Conservation (phyloP, 2,113 vertebrate genomes). For the Penelope pileata region DNA sequence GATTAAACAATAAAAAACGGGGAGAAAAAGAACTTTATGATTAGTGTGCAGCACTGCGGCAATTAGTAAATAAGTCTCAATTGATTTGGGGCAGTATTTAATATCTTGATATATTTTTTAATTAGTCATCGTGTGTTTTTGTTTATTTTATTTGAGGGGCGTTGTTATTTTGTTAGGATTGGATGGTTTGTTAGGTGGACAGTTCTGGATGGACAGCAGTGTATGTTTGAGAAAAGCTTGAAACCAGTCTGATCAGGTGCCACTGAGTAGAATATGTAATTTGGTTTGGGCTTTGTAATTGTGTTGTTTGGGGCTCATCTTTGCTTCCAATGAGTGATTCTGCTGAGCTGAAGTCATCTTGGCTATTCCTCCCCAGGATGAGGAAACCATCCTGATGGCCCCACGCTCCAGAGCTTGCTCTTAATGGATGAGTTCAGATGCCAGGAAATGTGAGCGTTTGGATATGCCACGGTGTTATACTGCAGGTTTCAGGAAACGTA, state of each 20-base stretch:
- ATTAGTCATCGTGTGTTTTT: neutral
- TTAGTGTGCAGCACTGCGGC: neutral
- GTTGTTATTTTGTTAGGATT: neutral
- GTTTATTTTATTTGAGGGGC: neutral
- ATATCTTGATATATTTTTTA: neutral
- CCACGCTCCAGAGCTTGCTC: accelerated
- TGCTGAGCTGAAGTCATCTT: conserved; percentile 12
- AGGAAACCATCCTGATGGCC: neutral
- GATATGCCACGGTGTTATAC: neutral
- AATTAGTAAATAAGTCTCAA: neutral
- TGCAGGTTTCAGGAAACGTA: neutral
- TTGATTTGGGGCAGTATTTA: neutral
- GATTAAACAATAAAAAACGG: neutral
- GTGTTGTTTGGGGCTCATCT: neutral
- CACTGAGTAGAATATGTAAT: neutral
- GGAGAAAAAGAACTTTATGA: neutral
- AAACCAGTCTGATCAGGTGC: neutral
- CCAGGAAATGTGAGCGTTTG: neutral
- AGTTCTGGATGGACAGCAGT: neutral
- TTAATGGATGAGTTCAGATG: neutral
- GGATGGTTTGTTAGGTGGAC: neutral
- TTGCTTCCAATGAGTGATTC: neutral
- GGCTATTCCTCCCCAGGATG: neutral
- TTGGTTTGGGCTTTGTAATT: neutral
- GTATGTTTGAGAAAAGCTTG: neutral